Base-by-base conservation (phyloP, 2,113 vertebrate genomes). In the Puffinus mauretanicus region DNA sequence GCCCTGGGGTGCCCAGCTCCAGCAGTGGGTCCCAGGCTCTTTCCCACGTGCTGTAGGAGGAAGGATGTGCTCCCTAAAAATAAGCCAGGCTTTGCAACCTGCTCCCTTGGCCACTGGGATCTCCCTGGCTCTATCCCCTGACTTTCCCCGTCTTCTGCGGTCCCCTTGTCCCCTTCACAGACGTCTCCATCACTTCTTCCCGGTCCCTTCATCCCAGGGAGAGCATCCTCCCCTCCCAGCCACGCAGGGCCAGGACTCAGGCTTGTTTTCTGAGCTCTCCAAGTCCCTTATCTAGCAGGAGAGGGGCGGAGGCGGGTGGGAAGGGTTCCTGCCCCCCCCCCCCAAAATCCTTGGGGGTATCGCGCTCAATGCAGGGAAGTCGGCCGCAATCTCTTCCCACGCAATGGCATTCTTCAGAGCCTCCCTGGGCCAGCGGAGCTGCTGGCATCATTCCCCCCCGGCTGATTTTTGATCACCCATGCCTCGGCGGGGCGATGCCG, bases 41-140 rank as follows among this genome's bases (percentile, higher is more conserved):
- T 44, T 38, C n/a, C 64, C 19, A 18, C 0, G 0, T 0, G 0
- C n/a, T 7, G 5, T 2, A 19, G 34, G 51, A 66, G 16, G 13
- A 20, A 61, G 36, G 66, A 79, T 9, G 61, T 2, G 34, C 38
- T 62, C 18, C 38, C 52, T 3, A 38, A 88, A 86, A 55, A 34
- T 0, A 16, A 27, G 10, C 36, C 4, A 20, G 66, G 52, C 49
- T 82, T 92, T 52, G 30, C 55, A 57, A 29, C 16, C 12, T 0
- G 0, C 24, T 49, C 12, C 44, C 32, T 15, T 4, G 58, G 38
- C n/a, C 22, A 27, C 69, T 2, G 18, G 13, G 3, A 16, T 30
- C 40, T 18, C 55, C 44, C 40, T 4, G n/a, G 22, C 3, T 26
- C 49, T 38, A 25, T 26, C 17, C 7, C 21, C 54, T 8, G 13